phyloP scores from a whole-genome alignment of 2,797 vertebrate species.

The Ctenopoma kingsleyae region DNA sequence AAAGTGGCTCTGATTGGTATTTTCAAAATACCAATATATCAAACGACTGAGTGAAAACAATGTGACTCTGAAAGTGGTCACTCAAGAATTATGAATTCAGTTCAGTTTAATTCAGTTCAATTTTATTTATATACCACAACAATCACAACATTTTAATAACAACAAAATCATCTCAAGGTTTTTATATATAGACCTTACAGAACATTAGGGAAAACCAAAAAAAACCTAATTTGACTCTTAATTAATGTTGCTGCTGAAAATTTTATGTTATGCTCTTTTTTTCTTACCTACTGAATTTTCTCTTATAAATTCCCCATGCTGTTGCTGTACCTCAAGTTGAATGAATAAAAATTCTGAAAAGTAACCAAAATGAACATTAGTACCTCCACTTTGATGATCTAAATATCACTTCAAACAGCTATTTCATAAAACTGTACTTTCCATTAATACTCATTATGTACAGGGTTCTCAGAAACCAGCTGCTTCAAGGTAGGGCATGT shows the following conservation, averaged over 20 bases:
- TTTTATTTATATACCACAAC: no score
- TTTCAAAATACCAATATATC: background rate
- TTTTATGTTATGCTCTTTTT: no score
- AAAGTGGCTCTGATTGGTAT: background rate
- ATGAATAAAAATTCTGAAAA: constrained; percentile 1
- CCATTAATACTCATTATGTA: constrained; percentile 19
- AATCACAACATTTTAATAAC: no score
- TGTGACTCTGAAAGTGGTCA: background rate
- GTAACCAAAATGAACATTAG: constrained; percentile 4
- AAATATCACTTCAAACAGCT: constrained; percentile 2
- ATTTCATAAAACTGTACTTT: constrained; percentile 21
- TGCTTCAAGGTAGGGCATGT: constrained; percentile 27
- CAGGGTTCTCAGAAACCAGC: constrained; percentile 24
- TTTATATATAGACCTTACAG: no score
- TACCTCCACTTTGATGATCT: constrained; percentile 19
- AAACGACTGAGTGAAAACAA: background rate
- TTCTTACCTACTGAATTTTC: background rate
- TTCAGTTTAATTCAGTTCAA: no score
- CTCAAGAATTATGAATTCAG: background rate
- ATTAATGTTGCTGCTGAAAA: no score
- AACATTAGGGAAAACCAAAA: no score
- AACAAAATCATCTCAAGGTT: no score
- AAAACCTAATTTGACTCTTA: no score
- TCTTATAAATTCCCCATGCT: constrained; percentile 1
- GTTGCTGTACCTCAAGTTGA: constrained; percentile 12